Evolutionary conservation across 2,888 invertebrate species (phyloP), one percentile per base, ranked within the genome.

Genomic region (Hybos culiciformis): DNA sequence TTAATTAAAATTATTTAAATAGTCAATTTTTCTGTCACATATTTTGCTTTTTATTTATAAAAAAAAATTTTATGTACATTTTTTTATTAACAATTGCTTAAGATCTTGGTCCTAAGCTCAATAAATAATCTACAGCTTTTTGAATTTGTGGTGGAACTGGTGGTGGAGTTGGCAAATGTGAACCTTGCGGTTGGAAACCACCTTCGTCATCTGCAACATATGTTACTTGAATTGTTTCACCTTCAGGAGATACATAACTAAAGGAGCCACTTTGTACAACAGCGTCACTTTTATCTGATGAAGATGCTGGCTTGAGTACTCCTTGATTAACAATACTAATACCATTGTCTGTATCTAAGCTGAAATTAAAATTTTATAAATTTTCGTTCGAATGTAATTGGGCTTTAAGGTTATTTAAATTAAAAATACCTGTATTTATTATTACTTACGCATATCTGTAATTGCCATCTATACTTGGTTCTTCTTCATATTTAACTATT

Each of bases 301-400:
- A 73, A 40, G 71, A 73, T 8, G 79, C 77, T 57, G 80, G 79
- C 67, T 84, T 84, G 53, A 85, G 61, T 20, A 80, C 78, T 14
- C 85, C 85, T 14, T 76, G 61, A 66, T 85, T 85, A 58, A 85
- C 78, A 2, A 80, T 83, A 59, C 83, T 80, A 45, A 85, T 85
- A 44, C 83, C 83, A 57, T 85, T 85, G 45, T 80, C 83, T 15
- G 84, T 78, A 68, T 85, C 84, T 57, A 77, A 85, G 60, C 85
- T 85, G 19, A 44, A 41, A 9, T 34, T 32, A 12, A 41, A 39
- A 15, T 7, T 23, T 23, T 7, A 9, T 5, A 23, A 23, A n/a
- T n/a, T n/a, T n/a, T n/a, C n/a, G n/a, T n/a, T n/a, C n/a, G n/a
- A n/a, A n/a, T n/a, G n/a, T n/a, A n/a, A n/a, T n/a, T n/a, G n/a